phyloP scores from a whole-genome alignment of 2,888 invertebrate genomes.

The Ormyrus nitidulus region DNA sequence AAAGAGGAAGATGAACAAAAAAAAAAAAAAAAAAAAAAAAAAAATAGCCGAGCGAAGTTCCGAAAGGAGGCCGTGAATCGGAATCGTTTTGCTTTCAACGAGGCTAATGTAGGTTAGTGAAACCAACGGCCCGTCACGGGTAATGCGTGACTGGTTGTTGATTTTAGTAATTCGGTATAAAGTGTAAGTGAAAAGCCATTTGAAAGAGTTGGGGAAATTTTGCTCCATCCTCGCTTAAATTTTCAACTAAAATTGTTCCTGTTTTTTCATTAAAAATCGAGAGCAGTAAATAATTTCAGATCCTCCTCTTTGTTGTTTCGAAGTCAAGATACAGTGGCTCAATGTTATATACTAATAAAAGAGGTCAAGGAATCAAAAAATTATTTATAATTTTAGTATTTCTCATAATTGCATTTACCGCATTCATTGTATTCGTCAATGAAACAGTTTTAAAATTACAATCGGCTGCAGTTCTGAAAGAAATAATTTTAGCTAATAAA shows the following conservation, averaged over 20 bases:
- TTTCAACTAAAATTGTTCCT: neutral
- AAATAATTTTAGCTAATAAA: too few relatives aligned
- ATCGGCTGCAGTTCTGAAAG: too few relatives aligned
- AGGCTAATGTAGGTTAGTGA: constrained; percentile 74
- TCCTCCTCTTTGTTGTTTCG: too few relatives aligned
- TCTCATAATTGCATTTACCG: too few relatives aligned
- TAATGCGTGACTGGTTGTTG: constrained; percentile 62
- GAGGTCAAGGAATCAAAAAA: too few relatives aligned
- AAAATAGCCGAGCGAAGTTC: constrained; percentile 55
- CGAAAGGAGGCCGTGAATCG: constrained; percentile 71
- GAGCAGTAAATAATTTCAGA: too few relatives aligned
- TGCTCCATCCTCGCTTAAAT: constrained; percentile 1
- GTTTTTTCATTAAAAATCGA: too few relatives aligned
- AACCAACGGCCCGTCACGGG: constrained; percentile 65
- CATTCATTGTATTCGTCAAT: too few relatives aligned
- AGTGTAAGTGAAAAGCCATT: constrained; percentile 60
- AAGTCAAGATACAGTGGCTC: too few relatives aligned
- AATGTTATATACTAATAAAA: too few relatives aligned
- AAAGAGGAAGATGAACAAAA: constrained; percentile 26
- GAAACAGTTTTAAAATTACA: too few relatives aligned
- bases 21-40: constrained; percentile 28
- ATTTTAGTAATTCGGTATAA: constrained; percentile 61
- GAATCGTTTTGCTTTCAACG: constrained; percentile 74
- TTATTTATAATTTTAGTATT: too few relatives aligned
- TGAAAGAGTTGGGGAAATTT: constrained; percentile 11